A percentile compares a stretch with the other conserved stretches of the same genome.
phyloP scores from a whole-genome alignment of 2,113 vertebrate genomes.

The Egretta garzetta region DNA sequence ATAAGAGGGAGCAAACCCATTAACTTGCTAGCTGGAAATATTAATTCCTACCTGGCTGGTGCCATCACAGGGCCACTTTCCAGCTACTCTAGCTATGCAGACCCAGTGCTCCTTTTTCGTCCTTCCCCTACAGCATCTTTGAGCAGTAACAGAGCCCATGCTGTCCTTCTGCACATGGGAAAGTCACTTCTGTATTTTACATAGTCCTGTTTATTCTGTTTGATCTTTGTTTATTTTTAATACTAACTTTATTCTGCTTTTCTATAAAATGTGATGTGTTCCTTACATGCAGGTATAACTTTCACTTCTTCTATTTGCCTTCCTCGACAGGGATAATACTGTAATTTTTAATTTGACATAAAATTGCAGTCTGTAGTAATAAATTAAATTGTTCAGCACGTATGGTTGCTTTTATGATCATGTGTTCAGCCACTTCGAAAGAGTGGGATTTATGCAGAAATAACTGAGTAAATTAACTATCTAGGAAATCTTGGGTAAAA shows the following conservation, averaged over 20 bases:
- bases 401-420: not conserved
- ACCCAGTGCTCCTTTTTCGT: not conserved
- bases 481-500: not conserved
- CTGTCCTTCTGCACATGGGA: not conserved
- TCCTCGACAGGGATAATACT: not conserved
- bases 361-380: not conserved
- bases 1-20: not conserved
- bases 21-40: not conserved
- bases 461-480: not conserved
- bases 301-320: not conserved
- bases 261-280: not conserved
- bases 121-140: not conserved
- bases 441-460: not conserved
- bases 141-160: not conserved
- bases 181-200: not conserved
- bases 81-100: not conserved
- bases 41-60: not conserved
- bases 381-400: not conserved
- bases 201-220: not conserved
- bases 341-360: not conserved
- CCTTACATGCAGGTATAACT: not conserved
- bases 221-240: not conserved
- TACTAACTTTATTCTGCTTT: not conserved
- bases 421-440: not conserved
- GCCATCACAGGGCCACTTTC: not conserved